phyloP scores from a whole-genome alignment of 2,888 invertebrate species.

The Suillia variegata region DNA sequence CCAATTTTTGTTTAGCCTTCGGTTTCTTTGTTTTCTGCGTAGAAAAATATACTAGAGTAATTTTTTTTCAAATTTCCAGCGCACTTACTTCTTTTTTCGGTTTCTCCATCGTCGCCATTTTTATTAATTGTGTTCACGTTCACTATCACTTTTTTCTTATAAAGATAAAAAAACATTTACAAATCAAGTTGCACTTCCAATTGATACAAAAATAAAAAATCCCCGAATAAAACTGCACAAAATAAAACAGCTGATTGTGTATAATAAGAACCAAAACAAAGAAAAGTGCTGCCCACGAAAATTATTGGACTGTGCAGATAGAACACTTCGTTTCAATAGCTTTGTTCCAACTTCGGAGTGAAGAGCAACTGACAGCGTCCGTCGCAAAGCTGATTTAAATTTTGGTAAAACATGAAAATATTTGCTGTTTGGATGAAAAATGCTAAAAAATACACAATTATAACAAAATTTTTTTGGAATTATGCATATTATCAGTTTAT shows the following conservation, averaged over 20 bases:
- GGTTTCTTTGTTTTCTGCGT: constrained; percentile 43
- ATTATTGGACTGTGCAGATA: too few relatives aligned
- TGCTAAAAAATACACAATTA: too few relatives aligned
- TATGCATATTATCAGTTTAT: too few relatives aligned
- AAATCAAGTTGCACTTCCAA: neutral
- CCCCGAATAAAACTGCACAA: neutral
- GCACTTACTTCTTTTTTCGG: constrained; percentile 56
- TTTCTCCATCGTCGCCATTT: constrained; percentile 59
- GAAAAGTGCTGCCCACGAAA: too few relatives aligned
- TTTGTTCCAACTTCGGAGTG: too few relatives aligned
- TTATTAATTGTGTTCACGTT: constrained; percentile 15
- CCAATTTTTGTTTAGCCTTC: constrained; percentile 23
- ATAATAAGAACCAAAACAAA: too few relatives aligned
- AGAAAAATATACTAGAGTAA: constrained; percentile 11
- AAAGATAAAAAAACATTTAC: neutral
- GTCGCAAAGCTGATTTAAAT: too few relatives aligned
- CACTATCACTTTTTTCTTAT: neutral
- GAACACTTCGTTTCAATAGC: too few relatives aligned
- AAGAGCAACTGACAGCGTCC: too few relatives aligned
- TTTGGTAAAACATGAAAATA: too few relatives aligned
- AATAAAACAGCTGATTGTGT: neutral
- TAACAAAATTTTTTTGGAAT: too few relatives aligned
- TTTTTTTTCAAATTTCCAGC: constrained; percentile 5
- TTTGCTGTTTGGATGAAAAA: too few relatives aligned
- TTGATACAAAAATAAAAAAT: neutral